Evolutionary conservation across 2,888 invertebrate genomes (phyloP), one percentile per base, ranked within the genome.

Genomic region (Metallyticus violacea): DNA sequence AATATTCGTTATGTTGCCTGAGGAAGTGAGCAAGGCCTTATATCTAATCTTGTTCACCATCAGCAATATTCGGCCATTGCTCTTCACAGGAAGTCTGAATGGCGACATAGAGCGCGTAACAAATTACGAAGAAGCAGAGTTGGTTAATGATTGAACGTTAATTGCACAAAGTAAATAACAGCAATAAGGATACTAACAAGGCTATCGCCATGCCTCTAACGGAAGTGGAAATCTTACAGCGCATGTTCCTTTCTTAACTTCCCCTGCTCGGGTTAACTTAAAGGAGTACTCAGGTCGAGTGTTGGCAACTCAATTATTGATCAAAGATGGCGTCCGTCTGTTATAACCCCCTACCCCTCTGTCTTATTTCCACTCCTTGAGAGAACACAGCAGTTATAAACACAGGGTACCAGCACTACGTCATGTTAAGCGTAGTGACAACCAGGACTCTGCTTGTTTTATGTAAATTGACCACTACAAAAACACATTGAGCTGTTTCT

Each of bases 221-320:
- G 40, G 40, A 62, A 62, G 40, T 62, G 3, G 40, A 22, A 62
- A 62, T 62, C 40, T 62, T 15, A 22, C 15, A 22, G 40, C 40
- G 40, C 40, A 62, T 62, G 40, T 0, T n/a, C n/a, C n/a, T n/a
- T n/a, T n/a, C n/a, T n/a, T n/a, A n/a, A n/a, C n/a, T 62, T 62
- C 40, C 40, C 22, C 40, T 77, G 28, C 27, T 77, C 83, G 77
- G 83, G 28, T 83, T 83, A 83, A 83, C 77, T 83, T 77, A 83
- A 62, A 83, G 77, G 77, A 83, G 77, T 77, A 83, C 83, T 83
- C 83, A 77, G 83, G 77, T 77, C n/a, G 76, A 83, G 83, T 83
- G 83, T 83, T 83, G 83, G 83, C 83, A 83, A 83, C 83, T 83
- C 83, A 83, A 83, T 83, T 83, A 83, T 83, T 83, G 83, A 83